These are phyloP conservation scores for Hemibagrus wyckioides DNA, from an alignment of 2,113 vertebrate genomes.

Conservation along the genomic window DNA sequence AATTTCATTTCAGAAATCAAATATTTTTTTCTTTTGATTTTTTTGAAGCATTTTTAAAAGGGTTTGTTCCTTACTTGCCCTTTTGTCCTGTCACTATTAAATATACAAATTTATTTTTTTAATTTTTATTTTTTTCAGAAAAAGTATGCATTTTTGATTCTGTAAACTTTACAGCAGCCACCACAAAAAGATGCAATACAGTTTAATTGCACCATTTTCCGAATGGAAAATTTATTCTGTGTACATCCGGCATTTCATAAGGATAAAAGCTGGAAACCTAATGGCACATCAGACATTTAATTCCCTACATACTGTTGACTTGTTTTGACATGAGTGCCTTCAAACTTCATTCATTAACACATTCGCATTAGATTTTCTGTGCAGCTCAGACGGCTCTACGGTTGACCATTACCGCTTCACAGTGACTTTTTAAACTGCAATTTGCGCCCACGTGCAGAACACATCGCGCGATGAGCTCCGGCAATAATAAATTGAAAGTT, in stretches of 20 bases:
- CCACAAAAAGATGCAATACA: background rate
- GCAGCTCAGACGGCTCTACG: background rate
- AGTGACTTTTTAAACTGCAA: background rate
- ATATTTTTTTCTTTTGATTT: no score
- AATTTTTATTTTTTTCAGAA: no score
- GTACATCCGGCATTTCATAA: background rate
- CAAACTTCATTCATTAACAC: background rate
- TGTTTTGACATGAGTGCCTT: no score
- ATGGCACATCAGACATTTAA: background rate
- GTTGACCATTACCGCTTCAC: constrained; percentile 11
- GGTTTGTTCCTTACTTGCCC: background rate
- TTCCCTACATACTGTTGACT: background rate
- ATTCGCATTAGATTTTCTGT: background rate
- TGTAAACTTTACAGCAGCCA: background rate
- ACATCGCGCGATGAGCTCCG: background rate
- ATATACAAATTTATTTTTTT: background rate
- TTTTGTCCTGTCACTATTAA: background rate
- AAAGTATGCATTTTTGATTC: background rate
- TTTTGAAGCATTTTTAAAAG: background rate
- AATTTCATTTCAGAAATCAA: no score
- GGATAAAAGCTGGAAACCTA: background rate
- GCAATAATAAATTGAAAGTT: background rate
- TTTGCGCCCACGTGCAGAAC: background rate
- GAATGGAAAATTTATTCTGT: background rate
- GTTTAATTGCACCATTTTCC: background rate